Evolutionary conservation across 2,113 vertebrate species (phyloP).

Genomic region (Suricata suricatta): DNA sequence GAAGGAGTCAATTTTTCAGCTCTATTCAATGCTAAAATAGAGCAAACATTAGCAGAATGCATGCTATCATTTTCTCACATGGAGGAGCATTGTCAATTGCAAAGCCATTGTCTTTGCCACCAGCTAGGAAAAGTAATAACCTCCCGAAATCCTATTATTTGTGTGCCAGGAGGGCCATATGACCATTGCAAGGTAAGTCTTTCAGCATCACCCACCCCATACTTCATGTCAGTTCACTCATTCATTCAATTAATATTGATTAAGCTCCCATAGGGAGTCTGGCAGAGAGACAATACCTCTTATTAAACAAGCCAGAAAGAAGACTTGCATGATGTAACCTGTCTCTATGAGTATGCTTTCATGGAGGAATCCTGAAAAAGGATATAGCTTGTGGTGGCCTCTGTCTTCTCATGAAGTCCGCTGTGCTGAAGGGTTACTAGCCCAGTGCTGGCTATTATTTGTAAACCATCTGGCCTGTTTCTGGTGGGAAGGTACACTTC

Average conservation of each 20-base stretch:
- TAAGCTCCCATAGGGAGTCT: slow-evolving; percentile 47
- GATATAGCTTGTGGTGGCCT: not conserved
- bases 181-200: slow-evolving; percentile 68
- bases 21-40: slow-evolving; percentile 48
- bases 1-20: slow-evolving; percentile 1
- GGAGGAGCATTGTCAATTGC: slow-evolving; percentile 23
- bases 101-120: slow-evolving; percentile 67
- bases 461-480: not conserved
- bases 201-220: slow-evolving; percentile 63
- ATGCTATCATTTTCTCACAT: slow-evolving; percentile 49
- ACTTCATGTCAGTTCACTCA: slow-evolving; percentile 78
- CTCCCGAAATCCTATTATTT: slow-evolving; percentile 57
- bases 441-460: not conserved
- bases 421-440: not conserved
- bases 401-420: not conserved
- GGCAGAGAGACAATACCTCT: slow-evolving; percentile 60
- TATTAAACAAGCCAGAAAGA: not conserved
- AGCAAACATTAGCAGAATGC: slow-evolving; percentile 45
- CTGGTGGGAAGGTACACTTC: not conserved
- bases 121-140: slow-evolving; percentile 64
- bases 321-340: not conserved
- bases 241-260: slow-evolving; percentile 79
- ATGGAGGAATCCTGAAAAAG: not conserved
- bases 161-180: slow-evolving; percentile 75
- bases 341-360: not conserved